Evolutionary conservation across 2,113 vertebrate genomes (phyloP).

Genomic region (Tauraco erythrolophus): DNA sequence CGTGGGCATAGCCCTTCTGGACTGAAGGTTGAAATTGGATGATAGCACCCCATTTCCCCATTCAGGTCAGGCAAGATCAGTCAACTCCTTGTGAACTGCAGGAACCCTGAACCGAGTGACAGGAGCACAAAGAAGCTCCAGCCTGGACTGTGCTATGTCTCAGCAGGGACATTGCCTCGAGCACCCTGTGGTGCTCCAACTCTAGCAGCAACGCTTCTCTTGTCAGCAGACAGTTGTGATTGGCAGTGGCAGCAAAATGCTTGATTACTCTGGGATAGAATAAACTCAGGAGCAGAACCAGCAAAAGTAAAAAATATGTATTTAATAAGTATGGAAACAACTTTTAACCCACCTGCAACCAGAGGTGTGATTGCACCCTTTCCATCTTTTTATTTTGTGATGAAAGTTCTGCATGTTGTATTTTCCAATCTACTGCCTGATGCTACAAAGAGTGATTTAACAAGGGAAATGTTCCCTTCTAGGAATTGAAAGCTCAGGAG

Average conservation of each 20-base stretch:
- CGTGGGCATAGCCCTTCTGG: not conserved
- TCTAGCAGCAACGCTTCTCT: not conserved
- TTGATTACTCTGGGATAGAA: not conserved
- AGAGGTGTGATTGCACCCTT: not conserved
- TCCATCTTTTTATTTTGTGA: not conserved
- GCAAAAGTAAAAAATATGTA: not conserved
- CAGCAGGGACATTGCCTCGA: conserved; percentile 36
- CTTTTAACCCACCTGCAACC: not conserved
- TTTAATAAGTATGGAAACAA: not conserved
- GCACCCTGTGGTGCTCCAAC: conserved; percentile 27
- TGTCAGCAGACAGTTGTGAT: conserved; percentile 25
- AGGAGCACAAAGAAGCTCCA: not conserved
- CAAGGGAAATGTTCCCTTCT: not conserved
- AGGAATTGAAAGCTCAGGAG: not conserved
- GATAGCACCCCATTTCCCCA: not conserved
- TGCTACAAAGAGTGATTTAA: not conserved
- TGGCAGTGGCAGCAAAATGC: conserved; percentile 10
- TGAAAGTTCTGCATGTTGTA: not conserved
- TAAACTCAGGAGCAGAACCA: not conserved
- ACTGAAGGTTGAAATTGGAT: not conserved
- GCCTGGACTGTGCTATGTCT: not conserved
- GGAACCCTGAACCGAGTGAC: not conserved
- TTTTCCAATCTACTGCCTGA: not conserved
- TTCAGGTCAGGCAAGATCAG: not conserved
- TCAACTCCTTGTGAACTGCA: not conserved